Percentiles rank a stretch among this genome's conserved stretches.
phyloP scores from a whole-genome alignment of 2,797 vertebrate genomes.

The Bovichtus variegatus region DNA sequence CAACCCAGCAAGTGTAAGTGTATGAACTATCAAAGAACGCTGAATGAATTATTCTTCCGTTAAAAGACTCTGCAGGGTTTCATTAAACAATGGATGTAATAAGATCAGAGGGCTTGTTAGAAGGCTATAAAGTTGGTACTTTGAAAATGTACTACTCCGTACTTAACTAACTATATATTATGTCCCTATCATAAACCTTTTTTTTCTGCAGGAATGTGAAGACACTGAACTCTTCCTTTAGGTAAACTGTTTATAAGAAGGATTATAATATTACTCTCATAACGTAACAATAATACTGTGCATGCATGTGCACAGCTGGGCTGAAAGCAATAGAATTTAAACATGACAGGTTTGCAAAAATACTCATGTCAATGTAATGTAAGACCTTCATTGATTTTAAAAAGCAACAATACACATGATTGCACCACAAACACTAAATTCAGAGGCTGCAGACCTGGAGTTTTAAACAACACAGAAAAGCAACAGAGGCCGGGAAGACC shows the following conservation, averaged over 20 bases:
- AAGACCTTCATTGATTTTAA: slow-evolving; percentile 1
- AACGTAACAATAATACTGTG: not conserved
- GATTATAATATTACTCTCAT: not conserved
- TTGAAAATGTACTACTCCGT: not conserved
- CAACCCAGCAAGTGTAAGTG: slow-evolving; percentile 46
- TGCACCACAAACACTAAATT: not conserved
- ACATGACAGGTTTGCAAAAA: not conserved
- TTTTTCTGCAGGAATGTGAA: not conserved
- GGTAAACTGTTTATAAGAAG: no score
- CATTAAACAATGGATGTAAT: slow-evolving; percentile 22
- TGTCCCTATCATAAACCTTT: not conserved
- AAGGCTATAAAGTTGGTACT: not conserved
- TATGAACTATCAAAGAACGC: slow-evolving; percentile 45
- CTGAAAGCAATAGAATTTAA: not conserved
- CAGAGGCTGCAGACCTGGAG: not conserved
- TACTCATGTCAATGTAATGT: not conserved
- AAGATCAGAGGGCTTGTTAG: slow-evolving; percentile 12
- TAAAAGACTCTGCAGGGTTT: slow-evolving; percentile 29
- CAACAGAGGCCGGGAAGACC: not conserved
- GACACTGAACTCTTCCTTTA: not conserved
- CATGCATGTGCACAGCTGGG: not conserved
- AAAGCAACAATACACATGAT: slow-evolving; percentile 20
- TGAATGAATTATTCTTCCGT: slow-evolving; percentile 32
- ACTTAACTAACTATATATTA: not conserved
- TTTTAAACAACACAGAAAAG: not conserved